Evolutionary conservation across 2,113 vertebrate genomes (phyloP), one percentile per base, ranked within the genome.

Genomic region (Cercocebus atys): DNA sequence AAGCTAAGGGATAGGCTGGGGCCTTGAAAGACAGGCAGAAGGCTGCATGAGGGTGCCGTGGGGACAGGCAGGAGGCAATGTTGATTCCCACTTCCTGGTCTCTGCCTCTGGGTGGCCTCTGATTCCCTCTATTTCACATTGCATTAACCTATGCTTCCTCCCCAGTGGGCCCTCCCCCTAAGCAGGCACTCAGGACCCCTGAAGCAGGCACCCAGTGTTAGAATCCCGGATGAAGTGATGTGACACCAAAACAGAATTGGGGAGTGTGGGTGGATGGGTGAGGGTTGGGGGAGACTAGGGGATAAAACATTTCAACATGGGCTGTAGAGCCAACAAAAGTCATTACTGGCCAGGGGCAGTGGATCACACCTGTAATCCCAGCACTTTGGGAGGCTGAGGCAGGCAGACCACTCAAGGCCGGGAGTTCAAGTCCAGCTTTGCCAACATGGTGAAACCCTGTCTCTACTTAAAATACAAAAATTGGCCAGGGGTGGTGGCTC

Each of bases 31-130:
- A n/a, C n/a, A 64, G 80, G 18, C 47, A 55, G 12, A 25, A 8
- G 27, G 52, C 27, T 52, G 27, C 0, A 7, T 0, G 3, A 35
- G 35, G 13, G 11, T 38, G 13, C 0, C 5, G 38, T 14, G n/a
- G 38, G 38, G 70, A 88, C 9, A 35, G 66, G 30, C 22, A 27
- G 64, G 25, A 88, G 27, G 16, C 0, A 25, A 55, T n/a, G 2
- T 4, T 1, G 78, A 13, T 0, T 0, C 14, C 68, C 14, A 20
- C 85, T 38, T 55, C 90, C 52, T 50, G 61, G 47, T 32, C 52
- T 79, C 32, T 40, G 38, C 88, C 10, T 17, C 45, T 61, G 82
- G 20, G 38, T 59, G 45, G 75, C n/a, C 72, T 92, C 14, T 55
- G 70, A 23, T 23, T 18, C 16, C 13, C 27, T 73, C 17, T 47